Evolutionary conservation across 2,113 vertebrate species (phyloP).

Genomic region (Dasypus novemcinctus): DNA sequence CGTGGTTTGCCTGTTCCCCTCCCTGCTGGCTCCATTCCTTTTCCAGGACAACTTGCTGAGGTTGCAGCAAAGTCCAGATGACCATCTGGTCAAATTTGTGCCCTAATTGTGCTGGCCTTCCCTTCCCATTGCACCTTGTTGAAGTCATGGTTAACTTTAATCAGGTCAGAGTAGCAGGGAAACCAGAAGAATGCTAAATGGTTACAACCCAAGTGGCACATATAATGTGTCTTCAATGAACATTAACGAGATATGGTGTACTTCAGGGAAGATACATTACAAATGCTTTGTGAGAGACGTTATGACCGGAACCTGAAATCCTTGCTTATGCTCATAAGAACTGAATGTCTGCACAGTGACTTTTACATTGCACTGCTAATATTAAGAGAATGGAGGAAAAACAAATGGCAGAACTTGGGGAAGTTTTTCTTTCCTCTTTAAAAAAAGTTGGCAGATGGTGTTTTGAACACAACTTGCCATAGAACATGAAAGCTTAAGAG

Average conservation of each 20-base stretch:
- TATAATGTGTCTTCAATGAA: constrained; percentile 48
- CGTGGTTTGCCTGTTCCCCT: background rate
- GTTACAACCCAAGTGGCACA: background rate
- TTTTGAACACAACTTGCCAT: constrained; percentile 35
- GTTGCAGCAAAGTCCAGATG: background rate
- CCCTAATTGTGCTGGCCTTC: background rate
- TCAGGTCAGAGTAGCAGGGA: background rate
- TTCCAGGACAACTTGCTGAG: background rate
- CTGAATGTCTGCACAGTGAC: background rate
- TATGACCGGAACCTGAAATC: background rate
- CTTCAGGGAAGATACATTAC: background rate
- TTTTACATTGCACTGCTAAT: background rate
- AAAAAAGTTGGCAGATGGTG: constrained; percentile 30
- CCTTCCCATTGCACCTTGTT: background rate
- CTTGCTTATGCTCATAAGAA: background rate
- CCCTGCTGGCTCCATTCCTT: background rate
- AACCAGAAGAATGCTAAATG: background rate
- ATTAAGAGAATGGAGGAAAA: background rate
- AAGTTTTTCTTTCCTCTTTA: constrained; percentile 4
- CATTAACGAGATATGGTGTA: background rate
- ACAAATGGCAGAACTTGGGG: background rate
- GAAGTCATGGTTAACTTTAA: background rate
- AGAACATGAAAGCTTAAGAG: constrained; percentile 70
- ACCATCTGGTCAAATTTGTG: background rate
- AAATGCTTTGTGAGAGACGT: background rate